Percentiles rank a stretch among this genome's conserved stretches.
Evolutionary conservation across 1,140 invertebrate genomes (phyloP).

Genomic region (Lordiphosa stackelbergi): DNA sequence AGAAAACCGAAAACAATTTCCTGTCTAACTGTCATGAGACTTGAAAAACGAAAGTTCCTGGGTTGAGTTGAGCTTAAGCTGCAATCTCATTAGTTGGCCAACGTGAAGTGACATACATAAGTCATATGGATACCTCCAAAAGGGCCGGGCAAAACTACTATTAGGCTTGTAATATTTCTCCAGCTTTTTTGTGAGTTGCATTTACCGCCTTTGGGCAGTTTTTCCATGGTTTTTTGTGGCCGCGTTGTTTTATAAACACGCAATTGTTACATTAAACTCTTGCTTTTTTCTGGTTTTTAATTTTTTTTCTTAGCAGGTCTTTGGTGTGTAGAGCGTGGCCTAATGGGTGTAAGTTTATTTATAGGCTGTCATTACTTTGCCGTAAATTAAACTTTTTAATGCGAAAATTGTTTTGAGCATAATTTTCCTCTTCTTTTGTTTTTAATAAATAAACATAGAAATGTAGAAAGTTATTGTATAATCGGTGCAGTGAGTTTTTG

Average conservation of each 20-base stretch:
- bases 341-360: conserved; percentile 71
- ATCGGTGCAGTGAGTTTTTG: conserved; percentile 24
- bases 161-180: conserved; percentile 33
- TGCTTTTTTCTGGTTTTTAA: conserved; percentile 37
- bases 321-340: conserved; percentile 13
- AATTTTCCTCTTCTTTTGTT: conserved; percentile 41
- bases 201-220: conserved; percentile 53
- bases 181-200: conserved; percentile 41
- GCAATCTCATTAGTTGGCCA: conserved; percentile 54
- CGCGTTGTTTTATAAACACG: conserved; percentile 68
- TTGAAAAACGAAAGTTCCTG: conserved; percentile 58
- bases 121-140: conserved; percentile 20
- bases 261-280: conserved; percentile 69
- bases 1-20: conserved; percentile 47
- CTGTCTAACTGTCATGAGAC: conserved; percentile 44
- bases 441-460: conserved; percentile 21
- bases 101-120: conserved; percentile 51
- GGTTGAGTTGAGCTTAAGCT: conserved; percentile 10
- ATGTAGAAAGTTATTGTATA: conserved; percentile 62
- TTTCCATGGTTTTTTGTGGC: conserved; percentile 40
- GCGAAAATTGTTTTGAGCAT: conserved; percentile 66
- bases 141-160: conserved; percentile 34
- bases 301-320: conserved; percentile 16
- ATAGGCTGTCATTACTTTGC: conserved; percentile 70
- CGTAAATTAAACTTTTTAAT: conserved; percentile 74